phyloP scores from a whole-genome alignment of 1,140 invertebrate genomes.

The Halictus rubicundus region DNA sequence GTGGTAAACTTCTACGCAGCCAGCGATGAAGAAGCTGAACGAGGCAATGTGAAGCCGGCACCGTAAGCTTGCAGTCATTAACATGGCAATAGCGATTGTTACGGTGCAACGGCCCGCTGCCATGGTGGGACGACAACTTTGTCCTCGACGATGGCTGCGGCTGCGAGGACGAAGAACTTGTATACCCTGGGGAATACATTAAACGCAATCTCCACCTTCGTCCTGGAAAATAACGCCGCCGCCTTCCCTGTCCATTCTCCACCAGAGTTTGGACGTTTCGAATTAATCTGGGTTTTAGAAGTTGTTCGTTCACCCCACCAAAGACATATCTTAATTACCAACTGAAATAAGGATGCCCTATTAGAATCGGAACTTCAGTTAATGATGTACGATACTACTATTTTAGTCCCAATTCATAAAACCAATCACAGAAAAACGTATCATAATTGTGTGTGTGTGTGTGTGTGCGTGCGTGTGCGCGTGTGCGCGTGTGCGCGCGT shows the following conservation, averaged over 20 bases:
- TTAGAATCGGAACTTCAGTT: no score
- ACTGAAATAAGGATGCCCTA: no score
- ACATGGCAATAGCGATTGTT: slow-evolving; percentile 63
- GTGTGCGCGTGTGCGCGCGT: no score
- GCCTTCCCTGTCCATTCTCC: background rate
- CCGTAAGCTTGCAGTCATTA: slow-evolving; percentile 40
- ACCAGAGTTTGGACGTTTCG: background rate
- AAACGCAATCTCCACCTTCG: slow-evolving; percentile 55
- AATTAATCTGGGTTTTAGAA: background rate
- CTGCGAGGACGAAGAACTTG: slow-evolving; percentile 56
- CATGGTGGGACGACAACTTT: slow-evolving; percentile 52
- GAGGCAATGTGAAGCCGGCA: slow-evolving; percentile 7
- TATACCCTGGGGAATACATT: slow-evolving; percentile 60
- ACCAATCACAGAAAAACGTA: no score
- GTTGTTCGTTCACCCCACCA: background rate
- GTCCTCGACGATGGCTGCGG: slow-evolving; percentile 49
- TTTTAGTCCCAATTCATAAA: no score
- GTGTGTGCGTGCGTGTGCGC: no score
- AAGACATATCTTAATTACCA: background rate
- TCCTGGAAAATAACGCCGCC: slow-evolving; percentile 21
- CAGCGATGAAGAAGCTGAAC: slow-evolving; percentile 43
- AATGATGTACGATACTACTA: no score
- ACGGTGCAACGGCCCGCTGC: slow-evolving; percentile 31
- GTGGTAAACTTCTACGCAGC: slow-evolving; percentile 29
- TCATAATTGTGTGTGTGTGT: no score